These are phyloP conservation scores for Tiaroga cobitis DNA, from an alignment of 2,797 vertebrate species.

Conservation along the genomic window DNA sequence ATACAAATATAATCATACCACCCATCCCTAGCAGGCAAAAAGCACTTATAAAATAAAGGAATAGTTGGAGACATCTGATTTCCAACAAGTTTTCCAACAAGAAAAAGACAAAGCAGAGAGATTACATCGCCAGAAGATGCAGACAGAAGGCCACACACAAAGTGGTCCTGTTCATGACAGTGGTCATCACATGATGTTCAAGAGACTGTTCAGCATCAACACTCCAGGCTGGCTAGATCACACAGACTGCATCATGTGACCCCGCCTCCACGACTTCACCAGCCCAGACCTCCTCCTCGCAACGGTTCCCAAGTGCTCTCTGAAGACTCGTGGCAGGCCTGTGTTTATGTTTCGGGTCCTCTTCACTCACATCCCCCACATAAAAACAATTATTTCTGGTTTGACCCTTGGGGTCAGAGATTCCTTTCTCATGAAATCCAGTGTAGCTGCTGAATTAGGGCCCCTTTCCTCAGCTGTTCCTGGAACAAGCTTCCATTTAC, in stretches of 20 bases:
- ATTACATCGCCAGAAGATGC: conserved; percentile 39
- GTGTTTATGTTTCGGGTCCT: conserved; percentile 54
- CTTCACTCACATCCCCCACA: conserved; percentile 51
- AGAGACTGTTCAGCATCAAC: conserved; percentile 75
- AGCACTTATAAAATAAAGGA: conserved; percentile 8
- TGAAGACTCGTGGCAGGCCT: conserved; percentile 44
- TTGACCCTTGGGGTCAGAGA: conserved; percentile 52
- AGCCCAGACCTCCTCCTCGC: conserved; percentile 41
- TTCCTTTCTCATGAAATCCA: conserved; percentile 53
- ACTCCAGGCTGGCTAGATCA: conserved; percentile 75
- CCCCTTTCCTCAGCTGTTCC: conserved; percentile 28
- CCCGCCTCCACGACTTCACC: conserved; percentile 63
- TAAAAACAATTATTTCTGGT: conserved; percentile 49
- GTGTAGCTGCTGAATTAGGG: conserved; percentile 26
- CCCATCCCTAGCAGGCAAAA: background rate
- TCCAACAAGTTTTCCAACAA: background rate
- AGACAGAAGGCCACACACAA: conserved; percentile 64
- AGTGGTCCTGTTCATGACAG: conserved; percentile 71
- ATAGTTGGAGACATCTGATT: background rate
- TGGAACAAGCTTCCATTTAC: conserved; percentile 12
- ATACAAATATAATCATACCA: background rate
- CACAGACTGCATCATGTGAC: conserved; percentile 78
- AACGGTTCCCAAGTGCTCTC: conserved; percentile 40
- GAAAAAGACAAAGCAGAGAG: conserved; percentile 8
- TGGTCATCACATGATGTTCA: conserved; percentile 82